Percentiles rank a stretch among this genome's conserved stretches.
phyloP scores from a whole-genome alignment of 2,797 vertebrate species.

The Paguma larvata region DNA sequence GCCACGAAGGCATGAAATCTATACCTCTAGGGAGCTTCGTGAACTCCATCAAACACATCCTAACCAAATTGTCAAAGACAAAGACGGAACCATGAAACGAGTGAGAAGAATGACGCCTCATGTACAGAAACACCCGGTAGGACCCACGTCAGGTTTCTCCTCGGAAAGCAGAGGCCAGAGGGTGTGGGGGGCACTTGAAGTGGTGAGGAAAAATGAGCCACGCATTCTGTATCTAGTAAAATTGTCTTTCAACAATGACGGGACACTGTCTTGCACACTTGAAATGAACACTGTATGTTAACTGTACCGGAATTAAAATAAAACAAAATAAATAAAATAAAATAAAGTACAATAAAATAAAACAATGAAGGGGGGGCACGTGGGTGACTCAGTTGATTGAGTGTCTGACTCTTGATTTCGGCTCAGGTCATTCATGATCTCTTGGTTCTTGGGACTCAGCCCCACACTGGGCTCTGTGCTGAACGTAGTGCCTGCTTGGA shows the following conservation, averaged over 20 bases:
- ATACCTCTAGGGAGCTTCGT: accelerated
- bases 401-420: too few relatives aligned
- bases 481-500: too few relatives aligned
- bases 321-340: background rate
- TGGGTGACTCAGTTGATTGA: too few relatives aligned
- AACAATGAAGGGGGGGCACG: too few relatives aligned
- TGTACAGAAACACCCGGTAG: accelerated
- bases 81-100: background rate
- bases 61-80: background rate
- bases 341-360: too few relatives aligned
- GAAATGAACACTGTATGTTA: background rate
- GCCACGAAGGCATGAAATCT: background rate
- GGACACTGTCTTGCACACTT: background rate
- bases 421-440: too few relatives aligned
- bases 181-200: background rate
- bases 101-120: background rate
- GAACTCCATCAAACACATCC: background rate
- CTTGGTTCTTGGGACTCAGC: too few relatives aligned
- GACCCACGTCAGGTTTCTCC: background rate
- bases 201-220: too few relatives aligned
- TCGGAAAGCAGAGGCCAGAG: background rate
- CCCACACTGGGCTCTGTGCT: too few relatives aligned
- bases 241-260: background rate
- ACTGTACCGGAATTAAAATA: background rate
- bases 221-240: background rate